Evolutionary conservation across 2,797 vertebrate species (phyloP), one percentile per base, ranked within the genome.

Genomic region (Alexandromys oeconomus): DNA sequence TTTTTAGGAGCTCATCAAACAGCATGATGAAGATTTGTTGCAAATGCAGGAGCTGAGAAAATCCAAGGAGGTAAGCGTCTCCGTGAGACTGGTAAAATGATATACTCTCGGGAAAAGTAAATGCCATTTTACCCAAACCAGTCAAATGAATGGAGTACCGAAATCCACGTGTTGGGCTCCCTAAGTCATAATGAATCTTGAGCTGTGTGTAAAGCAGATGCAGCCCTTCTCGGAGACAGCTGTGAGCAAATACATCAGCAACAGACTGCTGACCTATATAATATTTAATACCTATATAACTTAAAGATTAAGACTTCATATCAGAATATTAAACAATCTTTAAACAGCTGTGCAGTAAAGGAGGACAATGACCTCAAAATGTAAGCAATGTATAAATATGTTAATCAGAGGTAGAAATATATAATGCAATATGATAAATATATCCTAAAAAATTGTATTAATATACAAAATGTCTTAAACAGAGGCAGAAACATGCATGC

Each of bases 1-100:
- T 95, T 95, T 96, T 87, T 57, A 98, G 98, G 97, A 95, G n/a
- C 94, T 98, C 71, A 19, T 97, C 40, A 97, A 95, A 87, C 97
- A 97, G 43, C 96, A 97, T 37, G 71, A 97, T 71, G 93, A 31
- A 4, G 91, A 97, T 25, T 40, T 31, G n/a, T 19, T 97, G 71
- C 94, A 97, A 91, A 85, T 98, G 89, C 87, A 96, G 25, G 71
- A 97, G 40, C 61, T 98, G 65, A 97, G 43, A 21, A 97, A 93
- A 57, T 71, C 93, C 91, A 97, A 97, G 63, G 94, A 95, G 97
- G 98, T 98, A 92, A 96, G 94, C 3, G 3, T 92, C 71, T 46
- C 51, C 27, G 23, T 77, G 71, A 23, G 46, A 27, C 34, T 85
- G 61, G 57, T n/a, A 9, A 85, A 92, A 89, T 34, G 29, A 87